Evolutionary conservation across 2,797 vertebrate genomes (phyloP).

Genomic region (Morus bassanus): DNA sequence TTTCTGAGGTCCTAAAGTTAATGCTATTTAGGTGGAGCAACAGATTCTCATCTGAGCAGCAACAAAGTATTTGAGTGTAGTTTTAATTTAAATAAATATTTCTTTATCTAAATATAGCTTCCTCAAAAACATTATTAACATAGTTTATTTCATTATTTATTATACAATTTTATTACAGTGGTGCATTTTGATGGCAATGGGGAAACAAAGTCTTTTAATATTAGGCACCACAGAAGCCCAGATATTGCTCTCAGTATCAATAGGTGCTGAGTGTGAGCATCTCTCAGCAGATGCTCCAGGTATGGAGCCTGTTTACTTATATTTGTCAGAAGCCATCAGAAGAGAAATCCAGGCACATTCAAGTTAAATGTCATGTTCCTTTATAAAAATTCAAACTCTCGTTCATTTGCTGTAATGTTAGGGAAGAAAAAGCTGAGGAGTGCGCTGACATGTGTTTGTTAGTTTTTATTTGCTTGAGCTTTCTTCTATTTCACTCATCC

Average conservation of each 20-base stretch:
- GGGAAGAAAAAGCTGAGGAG: background rate
- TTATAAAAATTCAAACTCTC: background rate
- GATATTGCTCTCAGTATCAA: accelerated
- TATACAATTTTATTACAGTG: background rate
- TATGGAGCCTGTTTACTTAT: background rate
- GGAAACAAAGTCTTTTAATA: background rate
- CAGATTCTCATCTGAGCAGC: background rate
- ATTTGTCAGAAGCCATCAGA: background rate
- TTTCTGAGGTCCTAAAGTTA: background rate
- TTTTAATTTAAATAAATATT: background rate
- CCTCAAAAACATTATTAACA: background rate
- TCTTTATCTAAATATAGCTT: background rate
- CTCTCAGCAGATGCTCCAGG: background rate
- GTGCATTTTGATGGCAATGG: background rate
- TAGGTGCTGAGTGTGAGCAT: background rate
- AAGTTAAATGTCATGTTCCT: background rate
- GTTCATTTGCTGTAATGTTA: background rate
- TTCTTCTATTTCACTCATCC: background rate
- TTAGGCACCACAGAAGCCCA: background rate
- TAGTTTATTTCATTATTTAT: background rate
- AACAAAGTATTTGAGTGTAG: background rate
- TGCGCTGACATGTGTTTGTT: accelerated
- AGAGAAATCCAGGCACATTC: background rate
- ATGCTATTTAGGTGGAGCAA: background rate
- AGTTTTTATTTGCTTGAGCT: background rate